Percentiles rank a stretch among this genome's conserved stretches.
Conservation (phyloP, 1,140 invertebrate genomes). For the Cephus cinctus region DNA sequence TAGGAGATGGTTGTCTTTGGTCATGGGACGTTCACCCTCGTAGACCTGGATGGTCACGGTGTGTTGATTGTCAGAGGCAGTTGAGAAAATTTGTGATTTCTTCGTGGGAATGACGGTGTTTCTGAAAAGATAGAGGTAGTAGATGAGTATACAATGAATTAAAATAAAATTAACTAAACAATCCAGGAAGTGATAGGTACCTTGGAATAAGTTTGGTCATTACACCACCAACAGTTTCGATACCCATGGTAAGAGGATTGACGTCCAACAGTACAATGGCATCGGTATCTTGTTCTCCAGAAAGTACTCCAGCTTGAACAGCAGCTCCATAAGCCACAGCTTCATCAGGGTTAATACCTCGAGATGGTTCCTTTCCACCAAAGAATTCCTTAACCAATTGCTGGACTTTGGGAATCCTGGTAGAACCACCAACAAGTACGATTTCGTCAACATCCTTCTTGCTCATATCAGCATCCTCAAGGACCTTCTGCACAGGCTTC, state of each 20-base stretch:
- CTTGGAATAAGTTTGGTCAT: conserved; percentile 98
- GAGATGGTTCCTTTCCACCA: conserved; percentile 94
- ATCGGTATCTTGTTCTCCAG: conserved; percentile 90
- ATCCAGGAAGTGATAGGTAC: conserved; percentile 16
- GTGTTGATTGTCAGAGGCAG: conserved; percentile 97
- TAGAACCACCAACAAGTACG: conserved; percentile 97
- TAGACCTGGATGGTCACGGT: conserved; percentile 98
- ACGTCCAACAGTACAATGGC: conserved; percentile 97
- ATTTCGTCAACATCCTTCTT: conserved; percentile 99
- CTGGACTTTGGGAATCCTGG: conserved; percentile 98
- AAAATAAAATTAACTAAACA: not conserved
- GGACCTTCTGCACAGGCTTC: conserved; percentile 97
- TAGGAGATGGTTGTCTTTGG: conserved; percentile 97
- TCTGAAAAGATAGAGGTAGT: conserved; percentile 44
- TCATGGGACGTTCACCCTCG: conserved; percentile 98
- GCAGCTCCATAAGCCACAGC: conserved; percentile 98
- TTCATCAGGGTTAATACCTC: conserved; percentile 98
- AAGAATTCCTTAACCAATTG: conserved; percentile 99
- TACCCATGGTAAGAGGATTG: conserved; percentile 97
- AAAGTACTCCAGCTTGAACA: conserved; percentile 93
- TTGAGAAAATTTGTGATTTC: conserved; percentile 99
- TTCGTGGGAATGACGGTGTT: conserved; percentile 99
- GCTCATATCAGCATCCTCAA: conserved; percentile 98
- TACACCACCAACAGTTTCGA: conserved; percentile 98
- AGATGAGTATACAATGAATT: conserved; percentile 1